Evolutionary conservation across 2,888 invertebrate genomes (phyloP).

Genomic region (Acleris emargana): DNA sequence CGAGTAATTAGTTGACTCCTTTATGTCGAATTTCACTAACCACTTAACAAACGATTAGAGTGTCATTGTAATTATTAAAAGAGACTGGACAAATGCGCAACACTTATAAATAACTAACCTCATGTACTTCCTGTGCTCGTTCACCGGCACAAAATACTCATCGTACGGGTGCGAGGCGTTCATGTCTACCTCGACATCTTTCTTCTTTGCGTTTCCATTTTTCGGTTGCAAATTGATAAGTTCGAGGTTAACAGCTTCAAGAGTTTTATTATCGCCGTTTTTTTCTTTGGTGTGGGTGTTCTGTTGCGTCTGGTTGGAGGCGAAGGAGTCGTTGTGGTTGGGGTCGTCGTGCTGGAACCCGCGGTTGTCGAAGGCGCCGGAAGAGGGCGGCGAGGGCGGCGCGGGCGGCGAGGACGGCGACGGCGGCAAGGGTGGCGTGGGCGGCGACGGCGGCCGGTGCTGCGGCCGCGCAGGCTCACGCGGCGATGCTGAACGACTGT

Average conservation of each 20-base stretch:
- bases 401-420: constrained; percentile 50
- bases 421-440: constrained; percentile 54
- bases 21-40: too few species aligned
- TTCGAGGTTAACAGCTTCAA: constrained; percentile 91
- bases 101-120: constrained; percentile 83
- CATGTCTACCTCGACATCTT: constrained; percentile 86
- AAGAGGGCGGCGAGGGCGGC: constrained; percentile 28
- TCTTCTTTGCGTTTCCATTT: constrained; percentile 85
- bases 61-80: too few species aligned
- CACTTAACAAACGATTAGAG: too few species aligned
- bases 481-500: constrained; percentile 80
- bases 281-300: constrained; percentile 73
- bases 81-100: too few species aligned
- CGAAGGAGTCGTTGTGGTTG: constrained; percentile 80
- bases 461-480: constrained; percentile 79
- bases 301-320: constrained; percentile 65
- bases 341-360: constrained; percentile 75
- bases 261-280: constrained; percentile 73
- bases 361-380: constrained; percentile 73
- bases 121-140: constrained; percentile 93
- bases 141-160: constrained; percentile 93
- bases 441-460: constrained; percentile 74
- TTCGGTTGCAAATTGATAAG: constrained; percentile 88
- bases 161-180: constrained; percentile 89
- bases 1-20: too few species aligned